Evolutionary conservation across 2,797 vertebrate species (phyloP).

Genomic region (Adrianichthys oophorus): DNA sequence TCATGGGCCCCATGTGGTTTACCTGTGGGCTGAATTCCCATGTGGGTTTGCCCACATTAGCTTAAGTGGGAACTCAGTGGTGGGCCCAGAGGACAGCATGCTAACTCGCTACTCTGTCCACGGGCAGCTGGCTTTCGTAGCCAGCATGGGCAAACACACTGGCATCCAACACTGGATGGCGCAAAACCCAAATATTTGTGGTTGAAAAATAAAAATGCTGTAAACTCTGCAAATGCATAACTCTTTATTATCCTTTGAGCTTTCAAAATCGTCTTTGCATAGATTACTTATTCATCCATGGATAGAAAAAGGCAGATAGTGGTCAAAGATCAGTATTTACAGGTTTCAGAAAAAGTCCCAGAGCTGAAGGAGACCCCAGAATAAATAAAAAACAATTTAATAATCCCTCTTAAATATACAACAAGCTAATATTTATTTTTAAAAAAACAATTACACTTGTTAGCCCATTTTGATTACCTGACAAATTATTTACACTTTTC

Average conservation of each 20-base stretch:
- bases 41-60: too few species aligned
- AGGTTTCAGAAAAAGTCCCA: slow-evolving; percentile 37
- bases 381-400: slow-evolving; percentile 65
- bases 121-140: too few species aligned
- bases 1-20: too few species aligned
- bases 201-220: too few species aligned
- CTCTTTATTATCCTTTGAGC: slow-evolving; percentile 37
- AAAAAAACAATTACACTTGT: slow-evolving; percentile 14
- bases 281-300: slow-evolving; percentile 41
- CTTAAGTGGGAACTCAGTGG: too few species aligned
- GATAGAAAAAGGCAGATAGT: slow-evolving; percentile 51
- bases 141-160: too few species aligned
- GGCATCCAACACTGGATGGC: too few species aligned
- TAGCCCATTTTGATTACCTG: slow-evolving; percentile 19
- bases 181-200: neutral
- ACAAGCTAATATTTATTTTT: slow-evolving; percentile 23
- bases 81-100: too few species aligned
- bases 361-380: slow-evolving; percentile 36
- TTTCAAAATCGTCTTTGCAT: slow-evolving; percentile 34
- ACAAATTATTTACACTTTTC: slow-evolving; percentile 7
- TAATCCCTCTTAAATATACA: slow-evolving; percentile 48
- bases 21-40: too few species aligned
- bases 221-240: neutral
- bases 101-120: too few species aligned
- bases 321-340: slow-evolving; percentile 39